Base-by-base conservation (phyloP, 2,797 vertebrate genomes). In the Mallotus villosus region DNA sequence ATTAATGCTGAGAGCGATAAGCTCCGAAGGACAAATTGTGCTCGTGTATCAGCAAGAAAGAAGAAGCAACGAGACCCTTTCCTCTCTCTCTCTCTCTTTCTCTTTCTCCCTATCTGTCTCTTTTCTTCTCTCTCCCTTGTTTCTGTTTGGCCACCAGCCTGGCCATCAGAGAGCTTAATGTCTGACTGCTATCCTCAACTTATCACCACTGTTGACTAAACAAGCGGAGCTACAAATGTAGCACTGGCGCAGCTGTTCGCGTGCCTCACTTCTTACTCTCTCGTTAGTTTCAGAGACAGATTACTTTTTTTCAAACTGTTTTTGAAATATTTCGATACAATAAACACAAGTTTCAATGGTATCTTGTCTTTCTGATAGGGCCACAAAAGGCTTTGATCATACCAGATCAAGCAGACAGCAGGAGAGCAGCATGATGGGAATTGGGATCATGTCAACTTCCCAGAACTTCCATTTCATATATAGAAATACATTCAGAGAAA, bases 21-120 rank as follows among this genome's bases (percentile, higher is more conserved):
- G 87, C 87, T 93, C 84, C 84, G 86, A 93, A 93, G 91, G 93
- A 94, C 93, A 94, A 93, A 91, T 89, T 91, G 86, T 78, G 83
- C 84, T 90, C 87, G 90, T 90, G 89, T 84, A 86, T 92, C 91
- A 88, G 83, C 77, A 81, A 17, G 51, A 53, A 53, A 19, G 5
- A 74, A 74, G 67, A 81, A 88, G 74, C 81, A 84, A 84, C 73
- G 73, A 81, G 78, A 2, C 0, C 76, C 81, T 86, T 70, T 70
- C 55, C 21, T 46, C 67, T 67, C 65, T 17, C 49, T 55, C 68
- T 27, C 41, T 75, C 67, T 58, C 63, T 65, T 19, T 67, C 62
- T 49, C 62, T 60, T 41, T 67, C 55, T 71, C 80, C 77, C 80
- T n/a, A 63, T 67, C 67, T 75, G 25, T 77, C 68, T 74, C 58